Conservation (phyloP, 2,888 invertebrate genomes). For the Gnatocerus cornutus region DNA sequence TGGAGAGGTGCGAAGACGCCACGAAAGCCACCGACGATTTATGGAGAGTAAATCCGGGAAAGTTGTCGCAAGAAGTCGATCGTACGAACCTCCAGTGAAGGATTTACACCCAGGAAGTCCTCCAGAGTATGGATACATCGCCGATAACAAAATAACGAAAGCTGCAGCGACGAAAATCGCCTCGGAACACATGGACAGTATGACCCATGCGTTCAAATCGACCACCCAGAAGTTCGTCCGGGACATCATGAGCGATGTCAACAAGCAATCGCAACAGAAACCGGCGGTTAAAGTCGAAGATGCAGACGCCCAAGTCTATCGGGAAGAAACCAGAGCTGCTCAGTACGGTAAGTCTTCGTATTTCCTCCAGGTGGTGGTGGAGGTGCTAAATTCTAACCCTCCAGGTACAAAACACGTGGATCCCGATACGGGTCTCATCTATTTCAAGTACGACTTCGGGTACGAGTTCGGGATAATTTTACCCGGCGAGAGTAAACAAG, state of each 20-base stretch:
- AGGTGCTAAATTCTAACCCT: conserved; percentile 12
- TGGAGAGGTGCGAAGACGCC: conserved; percentile 50
- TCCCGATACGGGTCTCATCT: conserved; percentile 83
- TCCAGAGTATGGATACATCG: conserved; percentile 75
- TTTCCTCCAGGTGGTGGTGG: background rate
- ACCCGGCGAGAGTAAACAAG: conserved; percentile 78
- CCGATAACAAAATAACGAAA: conserved; percentile 67
- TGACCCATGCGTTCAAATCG: conserved; percentile 80
- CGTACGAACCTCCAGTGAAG: conserved; percentile 58
- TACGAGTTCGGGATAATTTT: conserved; percentile 85
- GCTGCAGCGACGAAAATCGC: conserved; percentile 73
- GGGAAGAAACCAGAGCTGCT: conserved; percentile 80
- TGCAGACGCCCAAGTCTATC: conserved; percentile 79
- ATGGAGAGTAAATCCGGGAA: conserved; percentile 63
- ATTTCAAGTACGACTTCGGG: conserved; percentile 88
- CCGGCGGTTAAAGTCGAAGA: conserved; percentile 72
- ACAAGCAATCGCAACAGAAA: conserved; percentile 65
- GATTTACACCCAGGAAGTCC: conserved; percentile 74
- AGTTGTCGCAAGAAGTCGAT: conserved; percentile 60
- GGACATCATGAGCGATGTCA: conserved; percentile 78
- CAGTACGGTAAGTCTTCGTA: conserved; percentile 78
- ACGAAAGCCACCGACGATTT: conserved; percentile 61
- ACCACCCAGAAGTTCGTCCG: conserved; percentile 80
- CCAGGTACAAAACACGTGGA: conserved; percentile 85
- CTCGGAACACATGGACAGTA: conserved; percentile 78